Percentiles rank a stretch among this genome's conserved stretches.
These are phyloP conservation scores for Silurus meridionalis DNA, from an alignment of 2,113 vertebrate species.

Conservation along the genomic window DNA sequence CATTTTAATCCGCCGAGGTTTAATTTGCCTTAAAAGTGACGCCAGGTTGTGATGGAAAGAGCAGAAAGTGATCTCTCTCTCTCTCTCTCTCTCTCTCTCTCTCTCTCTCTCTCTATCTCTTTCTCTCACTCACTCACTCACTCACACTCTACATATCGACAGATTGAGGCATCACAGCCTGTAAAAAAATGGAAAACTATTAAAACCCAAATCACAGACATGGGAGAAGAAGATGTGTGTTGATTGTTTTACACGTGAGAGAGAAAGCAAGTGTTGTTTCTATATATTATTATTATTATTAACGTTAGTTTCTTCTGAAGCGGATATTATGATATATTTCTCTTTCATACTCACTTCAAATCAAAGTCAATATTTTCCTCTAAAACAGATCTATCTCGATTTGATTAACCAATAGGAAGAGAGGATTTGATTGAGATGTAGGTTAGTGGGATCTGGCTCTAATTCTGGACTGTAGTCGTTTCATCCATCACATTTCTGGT, in stretches of 20 bases:
- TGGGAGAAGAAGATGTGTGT: background rate
- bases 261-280: background rate
- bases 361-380: background rate
- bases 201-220: background rate
- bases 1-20: slow-evolving; percentile 41
- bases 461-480: background rate
- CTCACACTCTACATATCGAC: background rate
- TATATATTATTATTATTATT: background rate
- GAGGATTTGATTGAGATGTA: background rate
- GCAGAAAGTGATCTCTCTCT: slow-evolving; percentile 19
- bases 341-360: background rate
- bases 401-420: background rate
- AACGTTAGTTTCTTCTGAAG: no score
- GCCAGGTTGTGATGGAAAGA: slow-evolving; percentile 22
- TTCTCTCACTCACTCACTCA: background rate
- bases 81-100: background rate
- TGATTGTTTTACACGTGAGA: background rate
- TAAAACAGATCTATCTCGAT: background rate
- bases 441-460: background rate
- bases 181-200: background rate
- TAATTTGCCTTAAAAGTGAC: slow-evolving; percentile 45
- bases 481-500: slow-evolving; percentile 19
- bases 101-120: background rate
- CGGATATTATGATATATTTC: background rate
- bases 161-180: slow-evolving; percentile 20